phyloP scores from a whole-genome alignment of 2,797 vertebrate genomes.

The Novumbra hubbsi region DNA sequence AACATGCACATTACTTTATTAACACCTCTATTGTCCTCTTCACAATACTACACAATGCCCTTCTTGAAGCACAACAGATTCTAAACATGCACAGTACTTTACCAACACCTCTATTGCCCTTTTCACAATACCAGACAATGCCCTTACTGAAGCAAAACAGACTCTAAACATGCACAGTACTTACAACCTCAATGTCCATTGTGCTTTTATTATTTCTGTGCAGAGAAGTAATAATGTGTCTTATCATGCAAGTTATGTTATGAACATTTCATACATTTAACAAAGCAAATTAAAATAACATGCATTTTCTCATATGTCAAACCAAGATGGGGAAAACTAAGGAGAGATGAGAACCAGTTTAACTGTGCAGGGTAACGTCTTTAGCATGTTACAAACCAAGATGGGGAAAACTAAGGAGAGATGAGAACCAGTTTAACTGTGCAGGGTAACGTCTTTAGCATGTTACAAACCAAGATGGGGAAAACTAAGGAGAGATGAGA shows the following conservation, averaged over 20 bases:
- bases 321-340: constrained; percentile 4
- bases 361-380: constrained; percentile 44
- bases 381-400: constrained; percentile 46
- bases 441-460: constrained; percentile 50
- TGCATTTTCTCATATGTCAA: too few relatives aligned
- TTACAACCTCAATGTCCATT: constrained; percentile 2
- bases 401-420: constrained; percentile 15
- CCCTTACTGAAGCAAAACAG: not conserved
- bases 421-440: constrained; percentile 33
- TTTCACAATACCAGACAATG: not conserved
- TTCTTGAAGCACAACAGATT: not conserved
- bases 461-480: constrained; percentile 22
- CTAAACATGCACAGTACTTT: too few relatives aligned
- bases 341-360: constrained; percentile 27
- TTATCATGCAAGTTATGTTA: not conserved
- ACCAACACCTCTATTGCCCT: not conserved
- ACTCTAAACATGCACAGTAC: not conserved
- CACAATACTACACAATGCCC: not conserved
- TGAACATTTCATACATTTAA: not conserved
- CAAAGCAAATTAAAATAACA: too few relatives aligned
- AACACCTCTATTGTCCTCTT: not conserved
- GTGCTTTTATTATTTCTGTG: not conserved
- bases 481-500: constrained; percentile 18
- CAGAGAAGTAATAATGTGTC: constrained; percentile 3
- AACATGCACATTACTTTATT: too few relatives aligned